phyloP scores from a whole-genome alignment of 2,888 invertebrate genomes.

The Keiferia lycopersicella region DNA sequence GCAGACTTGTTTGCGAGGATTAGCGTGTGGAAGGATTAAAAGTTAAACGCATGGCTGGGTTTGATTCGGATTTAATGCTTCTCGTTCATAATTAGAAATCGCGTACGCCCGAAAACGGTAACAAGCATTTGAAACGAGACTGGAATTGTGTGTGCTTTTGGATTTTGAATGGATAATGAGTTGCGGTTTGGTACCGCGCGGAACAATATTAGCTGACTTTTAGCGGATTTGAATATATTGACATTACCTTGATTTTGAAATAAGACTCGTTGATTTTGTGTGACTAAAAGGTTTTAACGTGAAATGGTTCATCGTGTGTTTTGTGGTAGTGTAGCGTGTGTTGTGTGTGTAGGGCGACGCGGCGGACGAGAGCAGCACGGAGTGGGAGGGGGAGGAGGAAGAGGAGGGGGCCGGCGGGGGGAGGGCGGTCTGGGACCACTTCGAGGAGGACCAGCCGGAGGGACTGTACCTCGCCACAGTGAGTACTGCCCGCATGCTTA shows the following conservation, averaged over 20 bases:
- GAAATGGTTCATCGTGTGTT: not conserved
- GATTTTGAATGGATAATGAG: conserved; percentile 2
- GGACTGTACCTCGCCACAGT: conserved; percentile 60
- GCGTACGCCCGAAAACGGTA: too few relatives aligned
- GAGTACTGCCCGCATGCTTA: conserved; percentile 31
- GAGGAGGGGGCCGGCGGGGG: conserved; percentile 50
- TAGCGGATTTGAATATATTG: too few relatives aligned
- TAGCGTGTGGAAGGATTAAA: not conserved
- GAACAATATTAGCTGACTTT: not conserved
- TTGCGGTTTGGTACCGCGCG: not conserved
- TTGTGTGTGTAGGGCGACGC: conserved; percentile 41
- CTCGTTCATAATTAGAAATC: too few relatives aligned
- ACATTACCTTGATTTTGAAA: too few relatives aligned
- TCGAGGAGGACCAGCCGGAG: conserved; percentile 42
- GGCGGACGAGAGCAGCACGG: conserved; percentile 50
- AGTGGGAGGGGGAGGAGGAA: conserved; percentile 58
- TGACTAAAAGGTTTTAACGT: too few relatives aligned
- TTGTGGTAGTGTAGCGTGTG: conserved; percentile 34
- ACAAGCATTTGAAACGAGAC: not conserved
- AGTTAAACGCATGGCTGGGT: not conserved
- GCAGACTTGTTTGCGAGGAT: conserved; percentile 5
- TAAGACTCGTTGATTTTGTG: too few relatives aligned
- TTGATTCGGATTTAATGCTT: not conserved
- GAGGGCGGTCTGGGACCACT: conserved; percentile 50
- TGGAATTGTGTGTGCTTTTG: not conserved